Conservation (phyloP, 2,113 vertebrate genomes). For the Ochotona curzoniae region DNA sequence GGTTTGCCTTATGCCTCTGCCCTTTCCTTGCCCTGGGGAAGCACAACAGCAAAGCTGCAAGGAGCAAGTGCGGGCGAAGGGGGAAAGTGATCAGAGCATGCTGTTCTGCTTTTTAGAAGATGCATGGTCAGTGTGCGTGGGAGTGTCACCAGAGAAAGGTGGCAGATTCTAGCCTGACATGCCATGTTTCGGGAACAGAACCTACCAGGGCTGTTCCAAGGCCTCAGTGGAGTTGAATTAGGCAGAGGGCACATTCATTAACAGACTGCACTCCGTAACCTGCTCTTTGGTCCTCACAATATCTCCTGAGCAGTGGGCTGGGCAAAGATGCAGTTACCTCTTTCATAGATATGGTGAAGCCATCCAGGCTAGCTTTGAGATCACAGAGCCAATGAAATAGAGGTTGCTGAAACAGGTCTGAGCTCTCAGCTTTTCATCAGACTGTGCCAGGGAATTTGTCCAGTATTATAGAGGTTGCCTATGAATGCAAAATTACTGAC, state of each 20-base stretch:
- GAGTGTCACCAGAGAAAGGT: conserved; percentile 56
- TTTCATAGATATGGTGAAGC: not conserved
- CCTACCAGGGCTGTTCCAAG: not conserved
- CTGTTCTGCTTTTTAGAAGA: conserved; percentile 64
- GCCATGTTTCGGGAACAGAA: not conserved
- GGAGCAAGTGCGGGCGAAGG: not conserved
- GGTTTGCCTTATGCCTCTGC: conserved; percentile 17
- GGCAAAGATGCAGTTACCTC: not conserved
- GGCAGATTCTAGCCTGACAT: conserved; percentile 25
- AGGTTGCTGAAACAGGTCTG: too few species aligned
- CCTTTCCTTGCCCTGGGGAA: conserved; percentile 26
- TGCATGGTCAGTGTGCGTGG: conserved; percentile 22
- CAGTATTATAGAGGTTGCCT: not conserved
- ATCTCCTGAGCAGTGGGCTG: not conserved
- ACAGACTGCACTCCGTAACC: too few species aligned
- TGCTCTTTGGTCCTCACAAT: not conserved
- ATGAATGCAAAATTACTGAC: not conserved
- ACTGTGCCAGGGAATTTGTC: not conserved
- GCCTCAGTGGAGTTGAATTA: not conserved
- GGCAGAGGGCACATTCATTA: not conserved
- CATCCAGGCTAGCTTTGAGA: not conserved
- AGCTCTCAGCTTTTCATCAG: not conserved
- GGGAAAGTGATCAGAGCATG: not conserved
- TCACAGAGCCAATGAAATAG: not conserved
- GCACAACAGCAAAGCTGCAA: not conserved